phyloP scores from a whole-genome alignment of 2,888 invertebrate species.

The Peribatodes rhomboidaria region DNA sequence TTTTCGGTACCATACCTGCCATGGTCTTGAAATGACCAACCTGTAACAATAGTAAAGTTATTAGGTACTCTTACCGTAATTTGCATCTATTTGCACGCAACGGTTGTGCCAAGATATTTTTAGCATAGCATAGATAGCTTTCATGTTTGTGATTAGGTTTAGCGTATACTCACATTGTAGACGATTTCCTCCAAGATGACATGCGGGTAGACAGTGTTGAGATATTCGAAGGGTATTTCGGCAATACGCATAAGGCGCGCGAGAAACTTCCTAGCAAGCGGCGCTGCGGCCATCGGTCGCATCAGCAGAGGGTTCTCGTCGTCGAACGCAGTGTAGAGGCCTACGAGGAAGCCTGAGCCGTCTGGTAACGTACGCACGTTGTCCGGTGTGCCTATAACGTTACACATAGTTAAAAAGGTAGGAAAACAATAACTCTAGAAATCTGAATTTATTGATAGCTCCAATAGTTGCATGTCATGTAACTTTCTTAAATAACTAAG shows the following conservation, averaged over 20 bases:
- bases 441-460: too few relatives aligned
- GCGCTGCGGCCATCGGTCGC: constrained; percentile 87
- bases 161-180: constrained; percentile 86
- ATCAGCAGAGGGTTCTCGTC: constrained; percentile 87
- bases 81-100: too few relatives aligned
- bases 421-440: neutral
- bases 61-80: neutral
- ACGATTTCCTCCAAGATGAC: constrained; percentile 87
- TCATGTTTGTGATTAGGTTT: too few relatives aligned
- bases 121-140: too few relatives aligned
- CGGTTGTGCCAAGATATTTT: too few relatives aligned
- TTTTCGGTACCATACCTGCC: constrained; percentile 67
- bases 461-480: too few relatives aligned
- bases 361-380: constrained; percentile 86
- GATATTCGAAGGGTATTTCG: constrained; percentile 88
- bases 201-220: constrained; percentile 89
- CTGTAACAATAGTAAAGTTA: constrained; percentile 63
- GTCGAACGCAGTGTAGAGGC: constrained; percentile 82
- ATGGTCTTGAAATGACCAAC: constrained; percentile 88
- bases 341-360: constrained; percentile 89
- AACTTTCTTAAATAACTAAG: too few relatives aligned
- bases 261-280: constrained; percentile 88
- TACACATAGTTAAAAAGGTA: neutral
- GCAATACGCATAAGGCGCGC: constrained; percentile 86
- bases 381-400: constrained; percentile 87